A percentile compares a stretch with the other conserved stretches of the same genome.
Evolutionary conservation across 2,797 vertebrate genomes (phyloP).

Genomic region (Anomalospiza imberbis): DNA sequence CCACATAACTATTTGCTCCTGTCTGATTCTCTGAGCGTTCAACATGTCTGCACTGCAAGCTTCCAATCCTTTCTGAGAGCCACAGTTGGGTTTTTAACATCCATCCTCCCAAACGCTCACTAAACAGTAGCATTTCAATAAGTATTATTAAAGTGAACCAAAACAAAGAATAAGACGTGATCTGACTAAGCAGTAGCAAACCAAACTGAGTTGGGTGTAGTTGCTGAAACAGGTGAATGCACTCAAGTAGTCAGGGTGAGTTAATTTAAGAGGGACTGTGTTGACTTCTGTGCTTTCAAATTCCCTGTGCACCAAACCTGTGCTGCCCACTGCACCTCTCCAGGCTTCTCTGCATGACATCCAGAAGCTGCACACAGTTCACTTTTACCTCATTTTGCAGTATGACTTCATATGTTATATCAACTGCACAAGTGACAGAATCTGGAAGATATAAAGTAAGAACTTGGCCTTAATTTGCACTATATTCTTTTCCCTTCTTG

Average conservation of each 20-base stretch:
- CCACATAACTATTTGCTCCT: not conserved
- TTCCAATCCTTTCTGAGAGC: not conserved
- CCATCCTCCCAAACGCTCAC: not conserved
- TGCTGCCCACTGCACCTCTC: not conserved
- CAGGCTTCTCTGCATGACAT: fast-evolving
- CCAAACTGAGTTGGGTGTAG: not conserved
- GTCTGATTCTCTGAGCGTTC: not conserved
- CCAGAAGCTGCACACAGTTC: not conserved
- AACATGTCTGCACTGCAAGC: not conserved
- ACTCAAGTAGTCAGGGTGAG: not conserved
- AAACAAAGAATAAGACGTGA: not conserved
- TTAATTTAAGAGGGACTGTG: not conserved
- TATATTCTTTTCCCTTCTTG: not conserved
- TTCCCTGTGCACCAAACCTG: not conserved
- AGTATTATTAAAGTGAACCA: not conserved
- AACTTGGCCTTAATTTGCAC: not conserved
- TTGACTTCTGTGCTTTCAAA: not conserved
- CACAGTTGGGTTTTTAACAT: not conserved
- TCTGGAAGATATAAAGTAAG: not conserved
- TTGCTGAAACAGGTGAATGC: not conserved
- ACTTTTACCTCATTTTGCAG: not conserved
- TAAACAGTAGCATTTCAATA: not conserved
- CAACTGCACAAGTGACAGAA: not conserved
- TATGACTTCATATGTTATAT: not conserved
- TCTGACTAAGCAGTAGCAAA: not conserved